Evolutionary conservation across 1,140 invertebrate species (phyloP).

Genomic region (Lepeophtheirus salmonis): DNA sequence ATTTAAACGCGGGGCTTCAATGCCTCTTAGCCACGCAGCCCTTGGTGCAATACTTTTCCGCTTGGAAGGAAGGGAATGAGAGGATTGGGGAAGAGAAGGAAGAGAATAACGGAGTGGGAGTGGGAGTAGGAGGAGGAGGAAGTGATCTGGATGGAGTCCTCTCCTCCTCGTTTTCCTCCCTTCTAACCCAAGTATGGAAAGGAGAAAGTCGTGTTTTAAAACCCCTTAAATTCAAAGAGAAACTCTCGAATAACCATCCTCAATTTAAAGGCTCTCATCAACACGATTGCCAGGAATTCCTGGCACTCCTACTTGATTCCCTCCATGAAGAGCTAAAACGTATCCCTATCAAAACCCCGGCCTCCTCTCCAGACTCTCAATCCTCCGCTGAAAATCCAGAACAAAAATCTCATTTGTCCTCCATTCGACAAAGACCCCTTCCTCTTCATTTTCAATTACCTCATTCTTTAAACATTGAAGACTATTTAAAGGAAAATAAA

Average conservation of each 20-base stretch:
- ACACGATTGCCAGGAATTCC: slow-evolving; percentile 53
- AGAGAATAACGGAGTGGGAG: no score
- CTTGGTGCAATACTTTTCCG: slow-evolving; percentile 30
- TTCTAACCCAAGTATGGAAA: slow-evolving; percentile 5
- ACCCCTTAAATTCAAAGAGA: slow-evolving; percentile 39
- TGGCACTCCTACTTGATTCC: slow-evolving; percentile 42
- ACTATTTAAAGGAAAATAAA: slow-evolving; percentile 41
- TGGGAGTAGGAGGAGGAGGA: no score
- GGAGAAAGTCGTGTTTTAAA: slow-evolving; percentile 29
- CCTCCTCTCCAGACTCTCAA: neutral
- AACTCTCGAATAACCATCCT: slow-evolving; percentile 37
- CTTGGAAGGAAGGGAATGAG: no score
- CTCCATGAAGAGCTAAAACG: slow-evolving; percentile 44
- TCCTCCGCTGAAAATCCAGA: neutral
- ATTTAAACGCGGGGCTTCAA: slow-evolving; percentile 31
- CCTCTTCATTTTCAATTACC: neutral
- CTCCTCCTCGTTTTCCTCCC: neutral
- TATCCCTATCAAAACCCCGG: neutral
- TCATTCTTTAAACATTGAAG: slow-evolving; percentile 28
- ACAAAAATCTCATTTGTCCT: neutral
- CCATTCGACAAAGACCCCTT: neutral
- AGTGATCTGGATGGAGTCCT: neutral
- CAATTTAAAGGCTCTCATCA: slow-evolving; percentile 38
- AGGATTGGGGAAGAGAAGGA: no score
- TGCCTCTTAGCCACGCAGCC: slow-evolving; percentile 29